Evolutionary conservation across 2,888 invertebrate species (phyloP), one percentile per base, ranked within the genome.

Genomic region (Dorcus hopei): DNA sequence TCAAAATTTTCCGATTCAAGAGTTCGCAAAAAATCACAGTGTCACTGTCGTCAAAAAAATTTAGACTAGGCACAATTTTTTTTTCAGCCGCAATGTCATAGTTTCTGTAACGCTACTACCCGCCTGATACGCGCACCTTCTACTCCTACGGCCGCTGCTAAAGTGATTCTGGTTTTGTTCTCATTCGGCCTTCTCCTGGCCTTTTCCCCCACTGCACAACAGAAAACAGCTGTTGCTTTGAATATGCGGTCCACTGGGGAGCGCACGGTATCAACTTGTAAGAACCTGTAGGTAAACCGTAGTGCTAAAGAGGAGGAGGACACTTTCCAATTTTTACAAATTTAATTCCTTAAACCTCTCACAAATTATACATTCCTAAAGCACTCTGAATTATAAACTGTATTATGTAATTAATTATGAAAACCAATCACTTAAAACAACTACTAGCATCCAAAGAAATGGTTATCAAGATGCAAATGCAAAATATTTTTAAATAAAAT

Each of bases 101-200:
- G 7, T 33, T 33, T 33, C 26, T 33, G 26, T 33, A 33, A 33
- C 3, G 6, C 5, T 33, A 6, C 26, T 33, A 6, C 26, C 26
- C 3, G 26, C 5, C 19, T 3, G 45, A 19, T 19, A 9, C 45
- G 16, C 14, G 9, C 45, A 19, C 14, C 9, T 19, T 19, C 45
- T 9, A 19, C 45, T 9, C 1, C 45, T 3, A 45, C 26, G 6
- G n/a, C 5, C 51, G 69, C 68, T 71, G 68, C 68, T 63, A 59
- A 65, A 65, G 65, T 64, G 50, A 54, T 59, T 64, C 63, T 58
- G 61, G 62, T 63, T 67, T 67, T 68, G 70, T 65, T 67, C 70
- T 70, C 72, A 70, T 71, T 72, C 77, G 77, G 71, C 76, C 77
- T 76, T 76, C 73, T 73, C 61, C 67, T 72, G 74, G 72, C 75